Evolutionary conservation across 2,113 vertebrate genomes (phyloP).

Genomic region (Tretioscincus oriximinensis): DNA sequence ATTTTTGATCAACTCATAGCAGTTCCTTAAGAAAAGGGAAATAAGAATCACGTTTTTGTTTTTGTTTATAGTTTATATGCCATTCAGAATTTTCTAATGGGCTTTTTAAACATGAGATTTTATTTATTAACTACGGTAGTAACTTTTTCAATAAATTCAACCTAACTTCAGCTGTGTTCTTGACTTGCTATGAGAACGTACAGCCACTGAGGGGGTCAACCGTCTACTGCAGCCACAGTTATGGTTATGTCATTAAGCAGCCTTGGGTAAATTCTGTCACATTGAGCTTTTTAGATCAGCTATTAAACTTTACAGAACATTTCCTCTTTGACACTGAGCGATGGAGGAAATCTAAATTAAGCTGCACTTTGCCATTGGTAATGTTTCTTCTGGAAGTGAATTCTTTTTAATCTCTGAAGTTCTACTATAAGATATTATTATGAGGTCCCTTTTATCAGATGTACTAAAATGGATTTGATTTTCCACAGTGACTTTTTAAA

Average conservation of each 20-base stretch:
- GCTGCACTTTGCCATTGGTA: background rate
- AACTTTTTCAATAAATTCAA: background rate
- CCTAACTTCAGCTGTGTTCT: background rate
- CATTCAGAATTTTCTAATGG: background rate
- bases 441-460: background rate
- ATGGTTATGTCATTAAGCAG: background rate
- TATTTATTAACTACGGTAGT: background rate
- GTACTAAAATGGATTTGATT: too few species aligned
- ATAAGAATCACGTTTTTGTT: background rate
- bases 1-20: background rate
- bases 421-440: background rate
- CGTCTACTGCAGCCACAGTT: background rate
- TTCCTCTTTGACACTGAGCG: background rate
- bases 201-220: background rate
- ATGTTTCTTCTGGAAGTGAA: background rate
- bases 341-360: background rate
- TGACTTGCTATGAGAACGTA: background rate
- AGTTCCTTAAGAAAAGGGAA: background rate
- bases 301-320: conserved; percentile 12
- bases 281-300: conserved; percentile 3
- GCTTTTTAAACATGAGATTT: background rate
- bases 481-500: too few species aligned
- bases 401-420: background rate
- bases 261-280: background rate
- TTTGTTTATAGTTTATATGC: background rate